Evolutionary conservation across 2,113 vertebrate species (phyloP).

Genomic region (Clarias batrachus): DNA sequence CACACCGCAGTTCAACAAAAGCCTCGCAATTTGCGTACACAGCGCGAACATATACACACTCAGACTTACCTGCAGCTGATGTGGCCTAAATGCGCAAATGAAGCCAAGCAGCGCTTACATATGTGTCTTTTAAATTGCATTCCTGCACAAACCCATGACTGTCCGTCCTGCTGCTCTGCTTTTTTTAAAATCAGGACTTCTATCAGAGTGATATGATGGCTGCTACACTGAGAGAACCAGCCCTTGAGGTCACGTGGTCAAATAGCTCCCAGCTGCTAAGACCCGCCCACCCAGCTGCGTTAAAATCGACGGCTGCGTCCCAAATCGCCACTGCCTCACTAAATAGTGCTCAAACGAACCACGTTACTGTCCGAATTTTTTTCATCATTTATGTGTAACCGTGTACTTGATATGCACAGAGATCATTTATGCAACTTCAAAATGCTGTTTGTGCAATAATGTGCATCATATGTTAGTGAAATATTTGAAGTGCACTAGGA

Average conservation of each 20-base stretch:
- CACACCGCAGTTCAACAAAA: slow-evolving; percentile 44
- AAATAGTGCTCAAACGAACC: not conserved
- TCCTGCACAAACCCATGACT: slow-evolving; percentile 63
- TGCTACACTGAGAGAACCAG: slow-evolving; percentile 65
- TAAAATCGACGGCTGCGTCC: slow-evolving; percentile 14
- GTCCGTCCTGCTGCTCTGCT: slow-evolving; percentile 39
- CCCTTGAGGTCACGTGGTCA: slow-evolving; percentile 74
- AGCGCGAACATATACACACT: not conserved
- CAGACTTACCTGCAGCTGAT: slow-evolving; percentile 42
- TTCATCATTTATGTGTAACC: not conserved
- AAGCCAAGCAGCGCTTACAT: slow-evolving; percentile 20
- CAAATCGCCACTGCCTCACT: not conserved
- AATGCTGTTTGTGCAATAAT: not conserved
- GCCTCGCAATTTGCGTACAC: not conserved
- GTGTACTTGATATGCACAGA: not conserved
- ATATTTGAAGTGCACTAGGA: not conserved
- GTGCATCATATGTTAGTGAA: not conserved
- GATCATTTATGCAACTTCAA: too few species aligned
- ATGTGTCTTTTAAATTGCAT: slow-evolving; percentile 31
- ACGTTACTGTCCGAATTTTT: too few species aligned
- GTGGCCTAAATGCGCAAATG: slow-evolving; percentile 16
- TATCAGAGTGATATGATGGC: slow-evolving; percentile 73
- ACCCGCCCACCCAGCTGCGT: slow-evolving; percentile 67
- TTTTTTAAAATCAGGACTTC: slow-evolving; percentile 59
- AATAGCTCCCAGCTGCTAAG: slow-evolving; percentile 74